A percentile compares a stretch with the other conserved stretches of the same genome.
Conservation (phyloP, 2,113 vertebrate genomes). For the Tursiops truncatus region DNA sequence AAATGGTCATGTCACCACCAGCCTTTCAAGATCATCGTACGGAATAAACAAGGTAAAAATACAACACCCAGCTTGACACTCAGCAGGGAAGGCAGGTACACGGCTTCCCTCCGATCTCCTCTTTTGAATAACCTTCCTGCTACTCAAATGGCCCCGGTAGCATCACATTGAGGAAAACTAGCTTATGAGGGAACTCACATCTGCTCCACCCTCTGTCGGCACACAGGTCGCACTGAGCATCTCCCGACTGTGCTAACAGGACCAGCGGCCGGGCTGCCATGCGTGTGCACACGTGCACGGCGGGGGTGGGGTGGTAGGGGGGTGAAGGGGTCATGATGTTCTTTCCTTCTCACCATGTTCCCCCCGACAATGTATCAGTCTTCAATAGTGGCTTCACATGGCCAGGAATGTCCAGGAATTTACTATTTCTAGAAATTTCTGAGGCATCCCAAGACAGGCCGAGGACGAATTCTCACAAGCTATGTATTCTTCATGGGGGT, state of each 20-base stretch:
- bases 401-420: background rate
- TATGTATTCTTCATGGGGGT: background rate
- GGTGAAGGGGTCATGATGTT: background rate
- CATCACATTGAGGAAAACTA: background rate
- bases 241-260: background rate
- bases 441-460: background rate
- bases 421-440: background rate
- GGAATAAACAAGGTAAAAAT: background rate
- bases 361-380: background rate
- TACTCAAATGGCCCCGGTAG: background rate
- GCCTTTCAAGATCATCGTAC: background rate
- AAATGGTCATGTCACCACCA: background rate
- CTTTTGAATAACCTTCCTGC: background rate
- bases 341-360: background rate
- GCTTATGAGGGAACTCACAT: background rate
- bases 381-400: background rate
- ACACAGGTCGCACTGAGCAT: background rate
- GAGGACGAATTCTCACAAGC: background rate
- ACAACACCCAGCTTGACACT: background rate
- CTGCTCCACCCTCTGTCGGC: background rate
- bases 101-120: background rate
- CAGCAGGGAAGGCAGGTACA: no score
- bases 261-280: background rate
- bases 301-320: background rate
- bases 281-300: rapidly evolving